Evolutionary conservation across 1,140 invertebrate species (phyloP).

Genomic region (Nylanderia fulva): DNA sequence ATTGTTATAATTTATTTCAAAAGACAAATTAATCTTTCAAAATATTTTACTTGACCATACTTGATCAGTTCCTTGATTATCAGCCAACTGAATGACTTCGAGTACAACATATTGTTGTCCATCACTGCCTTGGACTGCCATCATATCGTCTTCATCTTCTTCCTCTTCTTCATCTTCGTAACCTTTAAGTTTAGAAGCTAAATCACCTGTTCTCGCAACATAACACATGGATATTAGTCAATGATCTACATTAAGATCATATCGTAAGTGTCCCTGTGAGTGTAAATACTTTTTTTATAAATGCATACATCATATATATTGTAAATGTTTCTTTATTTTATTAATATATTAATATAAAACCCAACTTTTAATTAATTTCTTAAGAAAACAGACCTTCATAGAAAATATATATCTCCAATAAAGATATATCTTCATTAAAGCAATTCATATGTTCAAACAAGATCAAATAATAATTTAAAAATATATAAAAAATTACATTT

Average conservation of each 20-base stretch:
- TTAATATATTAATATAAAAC: too few species aligned
- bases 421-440: too few species aligned
- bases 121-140: slow-evolving; percentile 91
- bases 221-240: slow-evolving; percentile 83
- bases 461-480: not conserved
- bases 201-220: slow-evolving; percentile 84
- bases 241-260: slow-evolving; percentile 83
- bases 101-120: slow-evolving; percentile 95
- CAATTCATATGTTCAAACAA: too few species aligned
- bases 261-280: slow-evolving; percentile 81
- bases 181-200: slow-evolving; percentile 86
- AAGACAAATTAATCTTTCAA: not conserved
- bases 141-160: slow-evolving; percentile 87
- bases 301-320: slow-evolving; percentile 43
- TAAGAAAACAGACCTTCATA: too few species aligned
- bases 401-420: not conserved
- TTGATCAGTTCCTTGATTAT: slow-evolving; percentile 87
- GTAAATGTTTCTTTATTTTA: not conserved
- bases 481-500: slow-evolving; percentile 34
- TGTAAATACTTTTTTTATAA: not conserved
- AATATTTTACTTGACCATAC: slow-evolving; percentile 60
- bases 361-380: too few species aligned
- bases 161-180: slow-evolving; percentile 87
- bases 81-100: slow-evolving; percentile 93
- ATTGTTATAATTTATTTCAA: not conserved